Evolutionary conservation across 2,888 invertebrate genomes (phyloP).

Genomic region (Phorcus lineatus): DNA sequence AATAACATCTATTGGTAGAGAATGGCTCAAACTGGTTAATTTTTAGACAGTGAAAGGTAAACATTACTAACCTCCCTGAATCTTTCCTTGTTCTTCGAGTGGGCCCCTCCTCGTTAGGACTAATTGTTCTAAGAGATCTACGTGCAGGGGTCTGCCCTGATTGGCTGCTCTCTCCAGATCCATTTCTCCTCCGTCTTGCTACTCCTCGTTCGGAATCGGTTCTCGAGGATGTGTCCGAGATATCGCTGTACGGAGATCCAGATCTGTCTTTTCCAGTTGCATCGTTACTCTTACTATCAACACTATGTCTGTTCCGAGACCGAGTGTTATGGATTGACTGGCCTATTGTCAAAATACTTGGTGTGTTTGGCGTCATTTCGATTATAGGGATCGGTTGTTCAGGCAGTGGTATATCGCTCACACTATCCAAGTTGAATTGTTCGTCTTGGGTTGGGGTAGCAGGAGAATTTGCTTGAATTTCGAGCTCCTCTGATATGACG

Average conservation of each 20-base stretch:
- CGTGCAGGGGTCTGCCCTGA: constrained; percentile 25
- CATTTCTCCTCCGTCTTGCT: neutral
- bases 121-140: neutral
- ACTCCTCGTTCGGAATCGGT: neutral
- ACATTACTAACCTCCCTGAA: constrained; percentile 1
- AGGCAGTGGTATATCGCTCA: constrained; percentile 37
- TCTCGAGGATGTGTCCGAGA: constrained; percentile 42
- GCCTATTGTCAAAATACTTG: constrained; percentile 5
- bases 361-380: constrained; percentile 31
- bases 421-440: constrained; percentile 26
- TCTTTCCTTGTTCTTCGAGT: neutral
- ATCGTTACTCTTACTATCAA: constrained; percentile 45
- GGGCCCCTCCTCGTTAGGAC: neutral
- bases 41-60: too few relatives aligned
- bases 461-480: constrained; percentile 31
- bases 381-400: constrained; percentile 22
- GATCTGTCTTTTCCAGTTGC: constrained; percentile 30
- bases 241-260: constrained; percentile 53
- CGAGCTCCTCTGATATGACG: constrained; percentile 30
- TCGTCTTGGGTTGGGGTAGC: constrained; percentile 52
- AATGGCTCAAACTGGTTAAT: too few relatives aligned
- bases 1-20: too few relatives aligned
- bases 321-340: constrained; percentile 32
- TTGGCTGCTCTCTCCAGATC: constrained; percentile 30
- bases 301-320: constrained; percentile 41